Conservation (phyloP, 1,140 invertebrate species). For the Homalodisca vitripennis region DNA sequence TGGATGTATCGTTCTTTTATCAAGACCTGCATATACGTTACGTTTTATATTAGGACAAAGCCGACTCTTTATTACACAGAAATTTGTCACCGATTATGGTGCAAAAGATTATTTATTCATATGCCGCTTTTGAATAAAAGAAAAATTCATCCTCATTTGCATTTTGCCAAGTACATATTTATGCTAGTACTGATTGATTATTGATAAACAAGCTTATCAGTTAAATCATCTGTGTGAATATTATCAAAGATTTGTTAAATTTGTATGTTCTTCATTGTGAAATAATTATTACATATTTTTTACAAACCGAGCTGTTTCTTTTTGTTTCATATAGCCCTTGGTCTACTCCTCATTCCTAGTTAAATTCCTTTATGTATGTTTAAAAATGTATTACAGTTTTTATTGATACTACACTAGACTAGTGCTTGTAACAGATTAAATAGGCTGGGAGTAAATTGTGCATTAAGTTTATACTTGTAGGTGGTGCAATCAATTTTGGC, state of each 20-base stretch:
- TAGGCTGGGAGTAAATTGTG: too few relatives aligned
- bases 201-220: conserved; percentile 2
- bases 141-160: background rate
- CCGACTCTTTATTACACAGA: too few relatives aligned
- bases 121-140: conserved; percentile 4
- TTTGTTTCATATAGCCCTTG: too few relatives aligned
- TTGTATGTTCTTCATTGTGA: conserved; percentile 32
- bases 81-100: too few relatives aligned
- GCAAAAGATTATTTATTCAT: background rate
- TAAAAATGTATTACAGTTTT: too few relatives aligned
- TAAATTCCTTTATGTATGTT: too few relatives aligned
- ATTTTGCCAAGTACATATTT: conserved; percentile 15
- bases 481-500: too few relatives aligned
- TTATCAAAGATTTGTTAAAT: conserved; percentile 32
- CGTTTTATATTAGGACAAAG: background rate
- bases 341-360: too few relatives aligned
- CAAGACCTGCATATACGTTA: background rate
- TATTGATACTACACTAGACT: too few relatives aligned
- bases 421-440: too few relatives aligned
- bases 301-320: conserved; percentile 30
- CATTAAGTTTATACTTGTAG: too few relatives aligned
- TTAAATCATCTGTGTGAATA: conserved; percentile 31
- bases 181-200: background rate
- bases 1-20: background rate
- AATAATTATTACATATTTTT: conserved; percentile 33